Conservation (phyloP, 2,113 vertebrate species). For the Barnardius zonarius region DNA sequence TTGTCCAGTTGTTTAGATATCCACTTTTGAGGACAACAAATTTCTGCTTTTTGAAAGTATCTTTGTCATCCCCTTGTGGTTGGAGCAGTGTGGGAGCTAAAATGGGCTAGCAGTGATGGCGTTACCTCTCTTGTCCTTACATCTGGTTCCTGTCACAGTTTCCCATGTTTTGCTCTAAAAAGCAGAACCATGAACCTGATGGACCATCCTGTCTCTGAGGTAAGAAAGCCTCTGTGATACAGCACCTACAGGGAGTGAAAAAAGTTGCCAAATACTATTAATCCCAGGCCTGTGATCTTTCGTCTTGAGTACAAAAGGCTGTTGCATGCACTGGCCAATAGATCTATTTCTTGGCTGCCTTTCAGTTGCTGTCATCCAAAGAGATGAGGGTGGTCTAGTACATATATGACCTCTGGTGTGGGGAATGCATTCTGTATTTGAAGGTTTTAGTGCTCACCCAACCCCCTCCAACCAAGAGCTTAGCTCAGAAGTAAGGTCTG, state of each 20-base stretch:
- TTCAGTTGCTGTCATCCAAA: neutral
- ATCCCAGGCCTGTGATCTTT: neutral
- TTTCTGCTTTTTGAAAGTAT: neutral
- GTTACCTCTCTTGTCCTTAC: neutral
- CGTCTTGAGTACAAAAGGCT: neutral
- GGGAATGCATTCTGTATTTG: neutral
- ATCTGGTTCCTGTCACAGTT: neutral
- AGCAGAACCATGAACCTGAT: neutral
- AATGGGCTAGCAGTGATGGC: neutral
- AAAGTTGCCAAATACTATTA: neutral
- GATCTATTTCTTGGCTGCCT: neutral
- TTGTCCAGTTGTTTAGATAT: neutral
- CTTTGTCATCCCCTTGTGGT: neutral
- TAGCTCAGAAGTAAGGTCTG: conserved; percentile 2
- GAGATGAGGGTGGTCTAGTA: conserved; percentile 8
- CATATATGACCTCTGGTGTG: neutral
- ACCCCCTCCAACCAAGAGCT: neutral
- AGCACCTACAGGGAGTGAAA: neutral
- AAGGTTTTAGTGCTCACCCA: neutral
- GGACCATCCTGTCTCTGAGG: neutral
- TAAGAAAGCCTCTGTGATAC: neutral
- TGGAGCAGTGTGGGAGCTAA: neutral
- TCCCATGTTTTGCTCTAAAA: neutral
- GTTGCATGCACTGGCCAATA: neutral
- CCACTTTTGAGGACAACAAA: neutral